phyloP scores from a whole-genome alignment of 2,113 vertebrate species.

The Lamprologus speciosus region DNA sequence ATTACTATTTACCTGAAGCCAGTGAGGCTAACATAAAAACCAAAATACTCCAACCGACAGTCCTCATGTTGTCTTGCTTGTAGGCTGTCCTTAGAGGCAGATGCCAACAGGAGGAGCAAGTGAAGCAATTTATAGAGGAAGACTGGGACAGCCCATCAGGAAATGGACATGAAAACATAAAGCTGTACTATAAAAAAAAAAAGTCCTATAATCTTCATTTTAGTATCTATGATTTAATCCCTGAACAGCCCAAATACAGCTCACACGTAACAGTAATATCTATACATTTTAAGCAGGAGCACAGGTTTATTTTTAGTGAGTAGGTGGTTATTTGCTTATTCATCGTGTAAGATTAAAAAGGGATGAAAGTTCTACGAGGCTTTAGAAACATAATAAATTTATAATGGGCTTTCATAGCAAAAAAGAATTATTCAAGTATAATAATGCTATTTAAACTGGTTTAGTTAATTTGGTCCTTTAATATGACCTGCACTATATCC shows the following conservation, averaged over 20 bases:
- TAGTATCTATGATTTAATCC: not conserved
- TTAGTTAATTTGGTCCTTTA: not conserved
- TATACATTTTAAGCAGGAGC: not conserved
- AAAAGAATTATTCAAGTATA: not conserved
- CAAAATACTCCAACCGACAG: not conserved
- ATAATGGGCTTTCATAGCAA: not conserved
- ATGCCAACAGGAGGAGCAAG: not conserved
- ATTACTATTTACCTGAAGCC: constrained; percentile 31
- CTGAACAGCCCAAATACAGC: not conserved
- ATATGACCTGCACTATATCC: not conserved
- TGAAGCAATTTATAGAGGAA: constrained; percentile 15
- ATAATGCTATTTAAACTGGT: not conserved
- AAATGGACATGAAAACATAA: not conserved
- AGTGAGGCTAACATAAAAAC: not conserved
- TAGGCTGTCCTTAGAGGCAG: not conserved
- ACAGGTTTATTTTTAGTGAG: not conserved
- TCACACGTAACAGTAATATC: not conserved
- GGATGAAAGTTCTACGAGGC: not conserved
- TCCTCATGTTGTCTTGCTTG: not conserved
- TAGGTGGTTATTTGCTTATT: not conserved
- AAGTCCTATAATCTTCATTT: not conserved
- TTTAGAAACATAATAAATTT: not conserved
- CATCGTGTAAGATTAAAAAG: not conserved
- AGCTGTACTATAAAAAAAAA: not conserved
- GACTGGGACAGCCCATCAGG: not conserved